phyloP scores from a whole-genome alignment of 1,140 invertebrate species.

The Hypsibius dujardini region DNA sequence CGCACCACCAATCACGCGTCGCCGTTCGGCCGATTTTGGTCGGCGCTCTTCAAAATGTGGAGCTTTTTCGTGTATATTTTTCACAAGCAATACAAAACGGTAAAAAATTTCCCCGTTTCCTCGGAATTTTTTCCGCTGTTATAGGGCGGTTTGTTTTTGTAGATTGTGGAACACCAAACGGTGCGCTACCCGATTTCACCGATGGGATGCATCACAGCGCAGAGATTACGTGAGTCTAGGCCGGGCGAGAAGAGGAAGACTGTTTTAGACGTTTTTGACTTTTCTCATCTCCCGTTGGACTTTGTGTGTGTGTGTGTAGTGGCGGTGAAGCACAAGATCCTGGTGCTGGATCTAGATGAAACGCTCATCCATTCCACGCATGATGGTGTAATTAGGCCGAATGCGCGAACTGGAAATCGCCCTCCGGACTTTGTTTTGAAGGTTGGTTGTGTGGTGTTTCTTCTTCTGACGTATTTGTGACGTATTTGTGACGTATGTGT shows the following conservation, averaged over 20 bases:
- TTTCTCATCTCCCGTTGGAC: slow-evolving; percentile 21
- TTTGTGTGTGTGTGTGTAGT: slow-evolving; percentile 38
- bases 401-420: slow-evolving; percentile 75
- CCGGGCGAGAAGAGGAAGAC: neutral
- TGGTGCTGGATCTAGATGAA: slow-evolving; percentile 95
- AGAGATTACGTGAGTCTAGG: slow-evolving; percentile 68
- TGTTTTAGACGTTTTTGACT: neutral
- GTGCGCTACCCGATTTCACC: slow-evolving; percentile 92
- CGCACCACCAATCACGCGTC: too few species aligned
- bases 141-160: slow-evolving; percentile 40
- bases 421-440: slow-evolving; percentile 96
- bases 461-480: too few species aligned
- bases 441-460: too few species aligned
- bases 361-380: slow-evolving; percentile 98
- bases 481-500: too few species aligned
- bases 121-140: neutral
- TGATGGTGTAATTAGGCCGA: slow-evolving; percentile 82
- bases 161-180: slow-evolving; percentile 92
- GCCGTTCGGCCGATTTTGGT: neutral
- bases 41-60: slow-evolving; percentile 55
- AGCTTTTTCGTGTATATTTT: slow-evolving; percentile 90
- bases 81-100: slow-evolving; percentile 81
- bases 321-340: slow-evolving; percentile 83
- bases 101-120: slow-evolving; percentile 36
- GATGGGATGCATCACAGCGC: slow-evolving; percentile 76